Conservation (phyloP, 2,113 vertebrate genomes). For the Dromas ardeola region DNA sequence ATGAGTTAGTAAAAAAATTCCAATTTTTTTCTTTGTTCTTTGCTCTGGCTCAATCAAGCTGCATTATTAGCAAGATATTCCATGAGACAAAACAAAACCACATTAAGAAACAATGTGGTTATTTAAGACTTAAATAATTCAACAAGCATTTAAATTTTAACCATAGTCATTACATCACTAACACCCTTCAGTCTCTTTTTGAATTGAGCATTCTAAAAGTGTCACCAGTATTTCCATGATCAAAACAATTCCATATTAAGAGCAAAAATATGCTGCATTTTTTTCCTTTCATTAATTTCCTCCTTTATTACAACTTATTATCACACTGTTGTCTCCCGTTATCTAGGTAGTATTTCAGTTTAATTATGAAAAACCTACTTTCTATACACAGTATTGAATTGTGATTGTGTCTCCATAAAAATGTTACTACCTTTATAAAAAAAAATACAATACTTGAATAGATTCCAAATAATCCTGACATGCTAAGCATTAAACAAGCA, state of each 20-base stretch:
- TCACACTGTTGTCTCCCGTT: rapidly evolving
- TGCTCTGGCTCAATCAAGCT: neutral
- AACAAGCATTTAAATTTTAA: slow-evolving; percentile 34
- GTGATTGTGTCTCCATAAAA: neutral
- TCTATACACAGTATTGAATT: neutral
- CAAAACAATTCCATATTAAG: neutral
- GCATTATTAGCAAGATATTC: neutral
- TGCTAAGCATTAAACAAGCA: neutral
- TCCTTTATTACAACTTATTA: neutral
- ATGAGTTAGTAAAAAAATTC: neutral
- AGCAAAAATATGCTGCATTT: neutral
- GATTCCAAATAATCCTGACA: neutral
- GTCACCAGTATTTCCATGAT: neutral
- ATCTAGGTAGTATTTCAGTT: neutral
- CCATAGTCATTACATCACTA: neutral
- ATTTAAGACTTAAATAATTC: slow-evolving; percentile 38
- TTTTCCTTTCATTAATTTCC: neutral
- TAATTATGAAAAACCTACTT: neutral
- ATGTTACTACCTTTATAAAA: neutral
- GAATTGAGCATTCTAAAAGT: neutral
- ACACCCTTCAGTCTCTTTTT: neutral
- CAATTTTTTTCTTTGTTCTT: neutral
- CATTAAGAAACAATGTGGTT: slow-evolving; percentile 1
- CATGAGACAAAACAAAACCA: neutral
- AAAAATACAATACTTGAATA: neutral